These are phyloP conservation scores for Argentina silus DNA, from an alignment of 2,797 vertebrate species.

Conservation along the genomic window DNA sequence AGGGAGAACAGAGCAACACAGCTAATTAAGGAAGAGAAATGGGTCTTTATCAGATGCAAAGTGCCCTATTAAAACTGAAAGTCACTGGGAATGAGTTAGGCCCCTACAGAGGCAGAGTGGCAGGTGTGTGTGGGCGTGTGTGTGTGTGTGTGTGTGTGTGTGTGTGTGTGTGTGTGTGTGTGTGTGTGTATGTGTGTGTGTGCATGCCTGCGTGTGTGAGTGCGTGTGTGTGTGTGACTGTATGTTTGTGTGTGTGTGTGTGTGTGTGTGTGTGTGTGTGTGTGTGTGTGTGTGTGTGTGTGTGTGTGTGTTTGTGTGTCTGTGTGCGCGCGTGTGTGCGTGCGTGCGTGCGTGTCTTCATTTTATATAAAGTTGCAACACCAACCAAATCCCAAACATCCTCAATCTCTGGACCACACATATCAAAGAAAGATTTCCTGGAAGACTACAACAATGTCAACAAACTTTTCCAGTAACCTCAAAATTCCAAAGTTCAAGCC, in stretches of 20 bases:
- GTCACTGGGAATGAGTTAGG: conserved; percentile 53
- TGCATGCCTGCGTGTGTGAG: conserved; percentile 3
- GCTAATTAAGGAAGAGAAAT: conserved; percentile 31
- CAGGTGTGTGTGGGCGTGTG: conserved; percentile 23
- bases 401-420: too few relatives aligned
- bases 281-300: conserved; percentile 7
- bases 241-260: conserved; percentile 1
- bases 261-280: background rate
- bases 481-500: too few relatives aligned
- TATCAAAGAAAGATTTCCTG: too few relatives aligned
- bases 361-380: conserved; percentile 23
- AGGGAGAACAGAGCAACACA: conserved; percentile 4
- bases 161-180: background rate
- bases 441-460: too few relatives aligned
- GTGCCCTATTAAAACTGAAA: conserved; percentile 75
- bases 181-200: conserved; percentile 5
- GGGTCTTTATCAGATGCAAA: conserved; percentile 71
- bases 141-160: background rate
- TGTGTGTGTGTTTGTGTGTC: conserved; percentile 17
- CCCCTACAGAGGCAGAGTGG: conserved; percentile 27
- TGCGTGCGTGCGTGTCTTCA: background rate
- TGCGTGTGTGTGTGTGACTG: background rate
- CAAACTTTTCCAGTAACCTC: too few relatives aligned
- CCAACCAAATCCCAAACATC: conserved; percentile 37
- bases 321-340: background rate